Evolutionary conservation across 2,888 invertebrate genomes (phyloP).

Genomic region (Tribolium freemani): DNA sequence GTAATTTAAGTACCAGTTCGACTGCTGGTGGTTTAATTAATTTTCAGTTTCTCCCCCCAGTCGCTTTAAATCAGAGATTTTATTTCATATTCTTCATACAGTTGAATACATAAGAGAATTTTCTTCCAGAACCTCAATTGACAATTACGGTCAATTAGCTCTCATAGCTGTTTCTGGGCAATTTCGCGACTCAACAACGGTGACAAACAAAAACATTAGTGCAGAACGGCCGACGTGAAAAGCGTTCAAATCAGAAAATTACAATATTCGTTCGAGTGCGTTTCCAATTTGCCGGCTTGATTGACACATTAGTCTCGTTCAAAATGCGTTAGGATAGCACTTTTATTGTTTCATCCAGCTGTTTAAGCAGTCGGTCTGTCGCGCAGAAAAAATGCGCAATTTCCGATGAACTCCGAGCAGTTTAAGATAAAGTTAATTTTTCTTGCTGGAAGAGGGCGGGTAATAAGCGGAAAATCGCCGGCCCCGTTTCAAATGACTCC

Average conservation of each 20-base stretch:
- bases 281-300: slow-evolving; percentile 54
- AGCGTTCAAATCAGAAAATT: slow-evolving; percentile 58
- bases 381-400: slow-evolving; percentile 51
- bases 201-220: slow-evolving; percentile 55
- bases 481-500: slow-evolving; percentile 4
- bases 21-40: slow-evolving; percentile 34
- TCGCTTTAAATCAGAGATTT: neutral
- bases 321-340: slow-evolving; percentile 46
- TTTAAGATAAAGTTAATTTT: slow-evolving; percentile 55
- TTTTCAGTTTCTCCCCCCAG: slow-evolving; percentile 4
- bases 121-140: slow-evolving; percentile 16
- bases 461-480: slow-evolving; percentile 49
- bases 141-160: slow-evolving; percentile 23
- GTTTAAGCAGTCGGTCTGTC: slow-evolving; percentile 45
- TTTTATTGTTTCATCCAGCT: slow-evolving; percentile 50
- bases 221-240: slow-evolving; percentile 49
- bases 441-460: slow-evolving; percentile 42
- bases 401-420: slow-evolving; percentile 48
- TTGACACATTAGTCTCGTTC: slow-evolving; percentile 60
- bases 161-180: slow-evolving; percentile 38
- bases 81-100: too few species aligned
- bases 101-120: slow-evolving; percentile 11
- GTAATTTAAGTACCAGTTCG: slow-evolving; percentile 30
- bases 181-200: slow-evolving; percentile 57
- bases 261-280: slow-evolving; percentile 58